Base-by-base conservation (phyloP, 2,113 vertebrate species). In the Pterophyllum scalare region DNA sequence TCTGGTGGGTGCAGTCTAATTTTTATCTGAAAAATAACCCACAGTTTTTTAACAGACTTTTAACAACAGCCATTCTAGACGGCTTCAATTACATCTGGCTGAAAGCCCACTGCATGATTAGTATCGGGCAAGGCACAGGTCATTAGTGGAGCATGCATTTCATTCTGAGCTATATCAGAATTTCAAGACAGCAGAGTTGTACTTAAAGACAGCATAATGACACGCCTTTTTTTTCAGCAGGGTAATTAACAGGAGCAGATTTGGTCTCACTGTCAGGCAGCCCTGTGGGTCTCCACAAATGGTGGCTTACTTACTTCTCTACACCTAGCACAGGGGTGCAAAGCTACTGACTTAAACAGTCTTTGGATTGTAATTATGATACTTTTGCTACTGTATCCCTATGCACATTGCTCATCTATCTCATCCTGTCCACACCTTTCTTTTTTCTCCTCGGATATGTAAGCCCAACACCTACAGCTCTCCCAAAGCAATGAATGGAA, bases 261-360 rank as follows among this genome's bases (percentile, higher is more conserved):
- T 72, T n/a, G 65, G 43, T 46, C 10, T 72, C 65, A 52, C 43
- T 67, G 60, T 67, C 33, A 58, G 81, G 20, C 43, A 75, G 22
- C 22, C 22, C 24, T 33, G 26, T 70, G 15, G 19, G 24, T 40
- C 35, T 80, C 35, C 35, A 65, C 59, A 52, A 38, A 52, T 76
- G 70, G 24, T 49, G 38, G 35, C 35, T 10, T 38, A 38, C 35
- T 38, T 8, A 38, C 35, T 38, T 38, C 35, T 38, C 35, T 9
- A 9, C 35, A 38, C 57, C 38, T 11, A 0, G 35, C 77, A 65
- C 59, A 38, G 33, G 6, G 26, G 7, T 35, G 38, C 75, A 64
- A 49, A 49, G 20, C 77, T 22, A 19, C 46, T 3, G 4, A 59
- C 26, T 75, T 15, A 4, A 33, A 2, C 31, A 38, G 15, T 11